Conservation (phyloP, 2,797 vertebrate species). For the Ataeniobius toweri region DNA sequence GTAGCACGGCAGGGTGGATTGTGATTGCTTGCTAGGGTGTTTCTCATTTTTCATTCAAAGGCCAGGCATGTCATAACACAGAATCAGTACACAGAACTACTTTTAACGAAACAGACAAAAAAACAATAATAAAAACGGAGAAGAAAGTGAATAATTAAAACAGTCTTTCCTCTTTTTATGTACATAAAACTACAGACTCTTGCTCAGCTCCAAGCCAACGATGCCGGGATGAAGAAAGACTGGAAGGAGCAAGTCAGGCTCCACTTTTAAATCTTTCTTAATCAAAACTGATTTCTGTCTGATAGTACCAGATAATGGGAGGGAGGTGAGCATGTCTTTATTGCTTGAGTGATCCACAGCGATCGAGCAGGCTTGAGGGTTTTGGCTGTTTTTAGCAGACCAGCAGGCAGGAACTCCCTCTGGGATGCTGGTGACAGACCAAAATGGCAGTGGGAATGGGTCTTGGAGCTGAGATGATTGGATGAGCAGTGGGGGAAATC, state of each 20-base stretch:
- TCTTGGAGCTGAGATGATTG: constrained; percentile 40
- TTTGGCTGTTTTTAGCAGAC: constrained; percentile 55
- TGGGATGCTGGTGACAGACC: constrained; percentile 63
- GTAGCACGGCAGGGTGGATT: constrained; percentile 88
- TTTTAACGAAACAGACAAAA: constrained; percentile 40
- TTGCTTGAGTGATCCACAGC: constrained; percentile 63
- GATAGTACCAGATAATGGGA: constrained; percentile 36
- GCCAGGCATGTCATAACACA: constrained; percentile 78
- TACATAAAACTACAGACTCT: constrained; percentile 77
- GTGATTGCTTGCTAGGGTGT: constrained; percentile 64
- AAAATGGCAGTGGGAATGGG: constrained; percentile 40
- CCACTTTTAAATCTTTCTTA: constrained; percentile 49
- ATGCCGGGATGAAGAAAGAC: constrained; percentile 71
- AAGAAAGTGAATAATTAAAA: constrained; percentile 63
- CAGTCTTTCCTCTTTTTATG: constrained; percentile 72
- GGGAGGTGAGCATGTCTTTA: constrained; percentile 39
- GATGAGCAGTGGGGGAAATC: constrained; percentile 12
- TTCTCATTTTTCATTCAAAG: constrained; percentile 54
- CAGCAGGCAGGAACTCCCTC: constrained; percentile 63
- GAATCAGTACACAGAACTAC: constrained; percentile 82
- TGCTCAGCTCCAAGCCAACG: constrained; percentile 84
- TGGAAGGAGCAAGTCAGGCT: constrained; percentile 50
- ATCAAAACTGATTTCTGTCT: constrained; percentile 34
- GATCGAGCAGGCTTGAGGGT: constrained; percentile 37
- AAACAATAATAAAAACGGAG: constrained; percentile 19